These are phyloP conservation scores for Clamator glandarius DNA, from an alignment of 2,797 vertebrate species.

Conservation along the genomic window DNA sequence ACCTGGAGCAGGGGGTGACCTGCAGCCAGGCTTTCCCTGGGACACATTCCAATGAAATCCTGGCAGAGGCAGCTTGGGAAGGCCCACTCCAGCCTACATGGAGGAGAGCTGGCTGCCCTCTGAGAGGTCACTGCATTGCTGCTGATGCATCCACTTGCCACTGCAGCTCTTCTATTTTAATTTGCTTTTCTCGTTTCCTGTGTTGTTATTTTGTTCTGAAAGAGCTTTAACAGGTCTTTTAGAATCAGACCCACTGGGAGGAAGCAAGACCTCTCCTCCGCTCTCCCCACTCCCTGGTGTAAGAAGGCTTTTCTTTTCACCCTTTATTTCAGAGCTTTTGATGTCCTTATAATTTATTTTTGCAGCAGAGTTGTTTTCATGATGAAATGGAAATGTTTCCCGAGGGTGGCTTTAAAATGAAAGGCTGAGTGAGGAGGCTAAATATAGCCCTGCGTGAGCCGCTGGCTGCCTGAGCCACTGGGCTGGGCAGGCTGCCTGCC, in stretches of 20 bases:
- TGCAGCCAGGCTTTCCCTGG: neutral
- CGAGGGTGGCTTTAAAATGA: constrained; percentile 38
- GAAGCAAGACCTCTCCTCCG: neutral
- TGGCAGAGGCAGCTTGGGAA: neutral
- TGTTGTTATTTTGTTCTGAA: constrained; percentile 27
- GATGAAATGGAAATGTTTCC: constrained; percentile 56
- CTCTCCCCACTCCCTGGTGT: neutral
- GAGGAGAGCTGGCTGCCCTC: neutral
- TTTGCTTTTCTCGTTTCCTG: neutral
- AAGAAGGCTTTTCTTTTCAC: neutral
- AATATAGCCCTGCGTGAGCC: neutral
- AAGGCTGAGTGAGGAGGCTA: constrained; percentile 33
- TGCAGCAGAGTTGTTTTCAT: constrained; percentile 46
- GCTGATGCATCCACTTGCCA: accelerated
- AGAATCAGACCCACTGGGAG: neutral
- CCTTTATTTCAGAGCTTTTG: constrained; percentile 20
- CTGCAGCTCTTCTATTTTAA: neutral
- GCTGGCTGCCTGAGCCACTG: neutral
- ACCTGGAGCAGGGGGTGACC: neutral
- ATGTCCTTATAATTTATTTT: constrained; percentile 45
- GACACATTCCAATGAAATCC: neutral
- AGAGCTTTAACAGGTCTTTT: neutral
- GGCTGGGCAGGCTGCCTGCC: neutral
- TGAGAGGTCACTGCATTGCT: neutral
- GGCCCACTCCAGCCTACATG: neutral